These are phyloP conservation scores for Tinamus guttatus DNA, from an alignment of 2,113 vertebrate species.

Conservation along the genomic window DNA sequence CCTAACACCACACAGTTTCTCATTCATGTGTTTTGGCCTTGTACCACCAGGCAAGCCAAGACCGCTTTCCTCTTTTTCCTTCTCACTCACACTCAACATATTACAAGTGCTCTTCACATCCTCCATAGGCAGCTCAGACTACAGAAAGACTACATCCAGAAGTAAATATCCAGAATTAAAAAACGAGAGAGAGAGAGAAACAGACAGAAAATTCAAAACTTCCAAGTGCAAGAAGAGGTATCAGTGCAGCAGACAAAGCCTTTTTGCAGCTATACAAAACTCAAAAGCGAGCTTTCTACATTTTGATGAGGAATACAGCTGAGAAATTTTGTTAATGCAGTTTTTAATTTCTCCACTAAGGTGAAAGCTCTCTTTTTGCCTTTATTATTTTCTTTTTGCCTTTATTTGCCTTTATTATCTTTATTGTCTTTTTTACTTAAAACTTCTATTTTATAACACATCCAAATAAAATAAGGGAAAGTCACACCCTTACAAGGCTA, in stretches of 20 bases:
- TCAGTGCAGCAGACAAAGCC: not conserved
- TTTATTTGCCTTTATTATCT: not conserved
- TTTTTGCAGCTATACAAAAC: not conserved
- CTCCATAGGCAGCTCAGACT: not conserved
- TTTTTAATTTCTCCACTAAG: not conserved
- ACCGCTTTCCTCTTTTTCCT: not conserved
- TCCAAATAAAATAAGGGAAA: not conserved
- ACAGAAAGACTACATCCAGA: not conserved
- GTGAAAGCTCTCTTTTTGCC: not conserved
- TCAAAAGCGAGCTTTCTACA: not conserved
- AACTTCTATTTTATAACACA: not conserved
- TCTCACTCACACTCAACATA: not conserved
- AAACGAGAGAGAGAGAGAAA: not conserved
- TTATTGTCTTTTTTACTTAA: not conserved
- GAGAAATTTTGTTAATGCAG: not conserved
- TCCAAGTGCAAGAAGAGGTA: not conserved
- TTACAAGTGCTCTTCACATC: not conserved
- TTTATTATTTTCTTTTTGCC: not conserved
- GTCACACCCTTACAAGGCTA: not conserved
- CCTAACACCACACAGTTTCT: not conserved
- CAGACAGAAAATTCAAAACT: not conserved
- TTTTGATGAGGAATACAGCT: rapidly evolving
- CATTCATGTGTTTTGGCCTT: not conserved
- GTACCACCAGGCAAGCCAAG: not conserved
- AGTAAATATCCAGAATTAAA: not conserved